Evolutionary conservation across 2,113 vertebrate species (phyloP).

Genomic region (Orcinus orca): DNA sequence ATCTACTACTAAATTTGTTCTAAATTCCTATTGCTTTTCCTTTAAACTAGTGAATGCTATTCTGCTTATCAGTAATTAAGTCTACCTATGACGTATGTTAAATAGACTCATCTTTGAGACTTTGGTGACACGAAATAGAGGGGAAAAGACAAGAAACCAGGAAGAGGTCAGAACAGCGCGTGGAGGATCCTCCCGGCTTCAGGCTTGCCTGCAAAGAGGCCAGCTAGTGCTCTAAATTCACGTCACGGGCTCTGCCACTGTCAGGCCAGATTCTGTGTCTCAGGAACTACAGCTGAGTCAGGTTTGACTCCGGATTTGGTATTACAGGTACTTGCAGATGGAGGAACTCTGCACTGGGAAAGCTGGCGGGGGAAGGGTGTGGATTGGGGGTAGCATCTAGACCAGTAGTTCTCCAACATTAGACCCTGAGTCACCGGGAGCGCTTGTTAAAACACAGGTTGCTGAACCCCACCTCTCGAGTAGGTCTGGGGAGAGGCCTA

Average conservation of each 20-base stretch:
- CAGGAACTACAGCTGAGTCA: background rate
- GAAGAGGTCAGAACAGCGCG: too few species aligned
- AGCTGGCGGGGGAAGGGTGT: background rate
- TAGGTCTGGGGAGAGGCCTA: background rate
- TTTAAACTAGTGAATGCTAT: background rate
- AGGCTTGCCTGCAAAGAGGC: background rate
- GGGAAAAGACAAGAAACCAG: background rate
- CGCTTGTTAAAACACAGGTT: background rate
- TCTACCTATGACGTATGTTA: background rate
- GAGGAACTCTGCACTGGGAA: background rate
- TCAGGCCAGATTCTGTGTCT: background rate
- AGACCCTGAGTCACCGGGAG: rapidly evolving
- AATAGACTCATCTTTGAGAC: background rate
- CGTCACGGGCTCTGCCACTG: background rate
- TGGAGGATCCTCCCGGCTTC: background rate
- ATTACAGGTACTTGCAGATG: background rate
- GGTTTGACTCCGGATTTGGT: background rate
- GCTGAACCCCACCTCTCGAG: too few species aligned
- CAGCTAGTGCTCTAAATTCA: background rate
- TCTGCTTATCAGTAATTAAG: background rate
- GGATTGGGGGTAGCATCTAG: too few species aligned
- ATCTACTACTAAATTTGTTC: background rate
- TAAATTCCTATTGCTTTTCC: background rate
- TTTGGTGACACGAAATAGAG: background rate
- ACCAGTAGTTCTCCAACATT: background rate